These are phyloP conservation scores for Agrochola macilenta DNA, from an alignment of 2,888 invertebrate species.

Conservation along the genomic window DNA sequence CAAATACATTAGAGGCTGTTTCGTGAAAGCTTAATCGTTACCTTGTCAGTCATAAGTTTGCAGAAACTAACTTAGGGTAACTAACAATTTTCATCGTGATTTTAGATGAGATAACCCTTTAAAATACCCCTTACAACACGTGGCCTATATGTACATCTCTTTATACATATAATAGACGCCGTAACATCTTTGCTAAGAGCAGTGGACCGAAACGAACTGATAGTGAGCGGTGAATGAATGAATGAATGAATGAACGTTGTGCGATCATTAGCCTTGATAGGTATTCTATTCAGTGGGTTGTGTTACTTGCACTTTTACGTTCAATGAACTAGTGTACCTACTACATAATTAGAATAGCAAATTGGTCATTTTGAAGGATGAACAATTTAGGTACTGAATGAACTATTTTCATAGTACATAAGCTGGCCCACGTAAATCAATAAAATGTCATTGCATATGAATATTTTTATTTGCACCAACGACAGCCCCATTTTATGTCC, in stretches of 20 bases:
- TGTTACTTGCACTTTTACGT: background rate
- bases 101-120: background rate
- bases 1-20: background rate
- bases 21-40: background rate
- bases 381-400: no score
- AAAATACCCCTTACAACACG: background rate
- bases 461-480: no score
- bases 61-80: background rate
- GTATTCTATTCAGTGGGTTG: background rate
- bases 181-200: constrained; percentile 48
- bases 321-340: background rate
- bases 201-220: constrained; percentile 60
- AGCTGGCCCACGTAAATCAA: no score
- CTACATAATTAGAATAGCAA: no score
- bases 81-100: background rate
- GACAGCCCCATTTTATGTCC: no score
- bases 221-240: constrained; percentile 60
- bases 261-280: constrained; percentile 41
- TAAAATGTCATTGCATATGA: no score
- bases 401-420: no score
- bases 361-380: background rate
- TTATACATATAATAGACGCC: background rate
- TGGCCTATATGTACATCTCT: background rate
- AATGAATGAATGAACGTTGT: constrained; percentile 44
- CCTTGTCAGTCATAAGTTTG: background rate